Evolutionary conservation across 2,113 vertebrate genomes (phyloP).

Genomic region (Peromyscus maniculatus): DNA sequence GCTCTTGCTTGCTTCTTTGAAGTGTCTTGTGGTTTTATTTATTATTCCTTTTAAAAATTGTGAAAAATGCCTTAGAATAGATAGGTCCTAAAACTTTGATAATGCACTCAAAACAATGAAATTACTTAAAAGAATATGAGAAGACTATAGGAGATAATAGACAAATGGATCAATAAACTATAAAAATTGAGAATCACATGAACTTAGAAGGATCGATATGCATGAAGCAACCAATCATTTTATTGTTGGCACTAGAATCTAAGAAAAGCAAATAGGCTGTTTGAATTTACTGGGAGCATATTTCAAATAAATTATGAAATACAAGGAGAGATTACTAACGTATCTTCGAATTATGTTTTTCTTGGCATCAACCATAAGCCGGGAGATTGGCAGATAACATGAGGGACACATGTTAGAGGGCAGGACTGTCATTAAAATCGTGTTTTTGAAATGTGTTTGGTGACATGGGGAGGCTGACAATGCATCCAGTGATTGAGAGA

Average conservation of each 20-base stretch:
- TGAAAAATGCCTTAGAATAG: constrained; percentile 5
- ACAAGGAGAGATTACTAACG: background rate
- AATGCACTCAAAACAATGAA: background rate
- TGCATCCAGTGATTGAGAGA: background rate
- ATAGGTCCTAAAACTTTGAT: background rate
- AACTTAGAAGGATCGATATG: constrained; percentile 40
- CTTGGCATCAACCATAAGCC: background rate
- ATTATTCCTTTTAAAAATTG: constrained; percentile 20
- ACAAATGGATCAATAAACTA: constrained; percentile 56
- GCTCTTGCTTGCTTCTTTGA: background rate
- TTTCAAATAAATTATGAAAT: constrained; percentile 54
- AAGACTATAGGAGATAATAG: constrained; percentile 49
- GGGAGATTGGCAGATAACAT: background rate
- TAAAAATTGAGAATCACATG: constrained; percentile 59
- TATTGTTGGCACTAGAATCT: constrained; percentile 32
- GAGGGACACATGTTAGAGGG: background rate
- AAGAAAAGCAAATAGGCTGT: constrained; percentile 40
- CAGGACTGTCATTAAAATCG: background rate
- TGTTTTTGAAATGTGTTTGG: constrained; percentile 30
- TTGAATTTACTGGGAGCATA: constrained; percentile 56
- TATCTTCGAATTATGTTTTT: constrained; percentile 42
- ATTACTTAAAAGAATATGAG: constrained; percentile 23
- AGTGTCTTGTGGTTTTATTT: constrained; percentile 30
- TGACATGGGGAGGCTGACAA: background rate
- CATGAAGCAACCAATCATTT: constrained; percentile 35